Conservation (phyloP, 1,140 invertebrate genomes). For the Reticulitermes speratus region DNA sequence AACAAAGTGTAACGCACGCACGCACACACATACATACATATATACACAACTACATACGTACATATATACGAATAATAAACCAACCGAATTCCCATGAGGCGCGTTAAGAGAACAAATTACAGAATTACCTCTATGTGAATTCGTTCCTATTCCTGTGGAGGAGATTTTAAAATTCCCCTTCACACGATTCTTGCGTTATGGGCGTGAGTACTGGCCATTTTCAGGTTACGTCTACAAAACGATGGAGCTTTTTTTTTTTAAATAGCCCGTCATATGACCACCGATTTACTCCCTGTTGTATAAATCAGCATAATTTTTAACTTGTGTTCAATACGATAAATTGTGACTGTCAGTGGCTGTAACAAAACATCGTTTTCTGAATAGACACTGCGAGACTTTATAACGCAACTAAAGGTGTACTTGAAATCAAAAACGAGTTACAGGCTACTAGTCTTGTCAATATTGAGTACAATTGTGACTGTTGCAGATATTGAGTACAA, state of each 20-base stretch:
- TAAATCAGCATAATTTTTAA: too few relatives aligned
- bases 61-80: slow-evolving; percentile 1
- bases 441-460: too few relatives aligned
- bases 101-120: not conserved
- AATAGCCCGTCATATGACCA: not conserved
- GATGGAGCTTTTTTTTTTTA: not conserved
- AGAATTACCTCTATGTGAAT: not conserved
- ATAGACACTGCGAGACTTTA: too few relatives aligned
- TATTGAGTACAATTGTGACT: too few relatives aligned
- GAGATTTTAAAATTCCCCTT: not conserved
- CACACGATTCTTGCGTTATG: not conserved
- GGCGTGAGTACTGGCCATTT: not conserved
- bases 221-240: not conserved
- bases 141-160: not conserved
- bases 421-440: too few relatives aligned
- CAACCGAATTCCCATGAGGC: not conserved
- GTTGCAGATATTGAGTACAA: too few relatives aligned
- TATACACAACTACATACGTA: not conserved
- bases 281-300: not conserved
- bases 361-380: too few relatives aligned
- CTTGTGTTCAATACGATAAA: too few relatives aligned
- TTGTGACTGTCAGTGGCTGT: too few relatives aligned
- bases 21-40: too few relatives aligned
- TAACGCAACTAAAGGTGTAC: too few relatives aligned
- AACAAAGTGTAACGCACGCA: not conserved